Percentiles rank a stretch among this genome's conserved stretches.
These are phyloP conservation scores for Clarias macrocephalus DNA, from an alignment of 2,113 vertebrate genomes.

Conservation along the genomic window DNA sequence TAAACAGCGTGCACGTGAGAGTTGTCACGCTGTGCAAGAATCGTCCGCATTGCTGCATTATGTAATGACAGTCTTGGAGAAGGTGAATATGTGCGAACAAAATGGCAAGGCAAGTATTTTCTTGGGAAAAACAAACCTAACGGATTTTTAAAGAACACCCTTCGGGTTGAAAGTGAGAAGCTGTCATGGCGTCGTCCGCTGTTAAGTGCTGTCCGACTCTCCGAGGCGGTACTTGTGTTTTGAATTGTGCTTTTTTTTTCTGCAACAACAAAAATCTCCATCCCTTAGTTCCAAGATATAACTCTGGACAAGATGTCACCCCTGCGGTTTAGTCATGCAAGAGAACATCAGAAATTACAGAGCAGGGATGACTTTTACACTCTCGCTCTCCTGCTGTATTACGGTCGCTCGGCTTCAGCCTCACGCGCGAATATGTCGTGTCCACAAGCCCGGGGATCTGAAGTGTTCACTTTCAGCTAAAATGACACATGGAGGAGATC, in stretches of 20 bases:
- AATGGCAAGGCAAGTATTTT: not conserved
- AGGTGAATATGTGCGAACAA: slow-evolving; percentile 48
- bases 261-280: slow-evolving; percentile 45
- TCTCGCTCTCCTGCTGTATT: slow-evolving; percentile 66
- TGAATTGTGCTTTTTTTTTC: not conserved
- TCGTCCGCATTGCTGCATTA: slow-evolving; percentile 59
- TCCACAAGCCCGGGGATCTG: slow-evolving; percentile 47
- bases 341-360: slow-evolving; percentile 73
- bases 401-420: slow-evolving; percentile 60
- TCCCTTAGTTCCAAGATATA: slow-evolving; percentile 53
- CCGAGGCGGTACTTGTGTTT: not conserved
- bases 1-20: slow-evolving; percentile 54
- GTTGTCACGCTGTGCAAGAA: slow-evolving; percentile 49
- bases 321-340: slow-evolving; percentile 66
- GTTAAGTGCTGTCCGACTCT: slow-evolving; percentile 6
- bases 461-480: slow-evolving; percentile 67
- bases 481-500: slow-evolving; percentile 63
- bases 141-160: not conserved
- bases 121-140: not conserved
- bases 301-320: slow-evolving; percentile 60
- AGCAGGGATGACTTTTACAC: slow-evolving; percentile 60
- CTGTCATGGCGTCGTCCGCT: slow-evolving; percentile 31
- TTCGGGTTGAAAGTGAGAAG: slow-evolving; percentile 53
- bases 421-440: slow-evolving; percentile 63
- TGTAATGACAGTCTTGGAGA: slow-evolving; percentile 59